These are phyloP conservation scores for Catharus bicknelli DNA, from an alignment of 2,113 vertebrate genomes.

Conservation along the genomic window DNA sequence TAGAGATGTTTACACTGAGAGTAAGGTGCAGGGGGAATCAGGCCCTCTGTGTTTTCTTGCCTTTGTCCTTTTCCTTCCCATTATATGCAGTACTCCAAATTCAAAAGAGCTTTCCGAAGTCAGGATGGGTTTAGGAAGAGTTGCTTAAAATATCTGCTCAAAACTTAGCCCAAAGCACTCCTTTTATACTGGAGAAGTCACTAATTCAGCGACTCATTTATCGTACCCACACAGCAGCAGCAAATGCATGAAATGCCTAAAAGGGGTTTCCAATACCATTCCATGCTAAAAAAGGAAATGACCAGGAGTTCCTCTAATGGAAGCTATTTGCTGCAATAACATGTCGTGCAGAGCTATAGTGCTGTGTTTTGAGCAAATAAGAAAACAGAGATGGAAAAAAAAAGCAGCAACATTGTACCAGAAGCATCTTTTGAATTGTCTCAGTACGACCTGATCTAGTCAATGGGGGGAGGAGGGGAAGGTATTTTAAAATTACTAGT, in stretches of 20 bases:
- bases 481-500: background rate
- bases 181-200: constrained; percentile 53
- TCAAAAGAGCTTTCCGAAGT: constrained; percentile 12
- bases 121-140: background rate
- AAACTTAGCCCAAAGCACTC: constrained; percentile 71
- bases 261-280: constrained; percentile 64
- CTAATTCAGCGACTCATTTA: constrained; percentile 49
- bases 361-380: constrained; percentile 35
- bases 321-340: constrained; percentile 72
- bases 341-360: constrained; percentile 48
- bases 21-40: accelerated
- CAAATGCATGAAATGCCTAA: constrained; percentile 75
- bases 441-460: background rate
- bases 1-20: accelerated
- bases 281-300: constrained; percentile 62
- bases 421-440: background rate
- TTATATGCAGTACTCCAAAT: background rate
- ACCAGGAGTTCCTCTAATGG: constrained; percentile 65
- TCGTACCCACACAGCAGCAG: constrained; percentile 3
- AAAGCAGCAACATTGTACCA: background rate
- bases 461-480: background rate
- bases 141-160: constrained; percentile 55
- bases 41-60: accelerated
- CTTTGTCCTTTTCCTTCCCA: background rate
- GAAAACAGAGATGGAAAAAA: constrained; percentile 42